Conservation (phyloP, 1,140 invertebrate genomes). For the Drosophila eugracilis region DNA sequence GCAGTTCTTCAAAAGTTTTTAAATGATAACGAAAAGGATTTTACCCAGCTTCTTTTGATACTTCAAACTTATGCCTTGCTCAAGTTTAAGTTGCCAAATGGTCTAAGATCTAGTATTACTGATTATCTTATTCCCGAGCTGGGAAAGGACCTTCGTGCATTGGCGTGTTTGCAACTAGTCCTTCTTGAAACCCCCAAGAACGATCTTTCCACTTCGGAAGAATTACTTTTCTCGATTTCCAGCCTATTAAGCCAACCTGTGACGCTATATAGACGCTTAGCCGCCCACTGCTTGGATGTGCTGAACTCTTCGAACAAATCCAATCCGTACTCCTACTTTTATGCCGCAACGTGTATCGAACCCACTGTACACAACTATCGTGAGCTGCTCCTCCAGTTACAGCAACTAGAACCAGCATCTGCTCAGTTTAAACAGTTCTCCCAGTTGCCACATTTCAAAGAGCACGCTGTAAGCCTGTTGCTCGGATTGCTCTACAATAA, state of each 20-base stretch:
- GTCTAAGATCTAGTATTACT: constrained; percentile 11
- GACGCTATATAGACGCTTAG: constrained; percentile 49
- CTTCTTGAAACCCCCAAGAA: constrained; percentile 14
- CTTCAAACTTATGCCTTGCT: constrained; percentile 64
- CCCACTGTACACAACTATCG: constrained; percentile 91
- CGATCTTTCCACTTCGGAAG: constrained; percentile 17
- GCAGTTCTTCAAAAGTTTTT: constrained; percentile 29
- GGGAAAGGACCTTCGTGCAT: constrained; percentile 30
- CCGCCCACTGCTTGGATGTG: constrained; percentile 66
- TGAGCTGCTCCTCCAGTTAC: constrained; percentile 90
- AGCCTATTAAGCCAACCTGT: constrained; percentile 46
- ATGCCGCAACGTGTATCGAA: constrained; percentile 89
- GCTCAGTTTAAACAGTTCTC: constrained; percentile 86
- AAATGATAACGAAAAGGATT: constrained; percentile 4
- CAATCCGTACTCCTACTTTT: constrained; percentile 88
- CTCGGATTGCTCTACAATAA: constrained; percentile 94
- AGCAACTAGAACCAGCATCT: constrained; percentile 89
- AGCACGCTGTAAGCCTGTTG: constrained; percentile 90
- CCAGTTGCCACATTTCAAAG: constrained; percentile 86
- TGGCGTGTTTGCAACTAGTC: constrained; percentile 60
- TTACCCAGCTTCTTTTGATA: constrained; percentile 46
- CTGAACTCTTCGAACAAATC: constrained; percentile 16
- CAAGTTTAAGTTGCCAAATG: constrained; percentile 44
- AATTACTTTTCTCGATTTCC: constrained; percentile 11
- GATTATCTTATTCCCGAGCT: constrained; percentile 19